Evolutionary conservation across 2,888 invertebrate species (phyloP).

Genomic region (Spodoptera exigua): DNA sequence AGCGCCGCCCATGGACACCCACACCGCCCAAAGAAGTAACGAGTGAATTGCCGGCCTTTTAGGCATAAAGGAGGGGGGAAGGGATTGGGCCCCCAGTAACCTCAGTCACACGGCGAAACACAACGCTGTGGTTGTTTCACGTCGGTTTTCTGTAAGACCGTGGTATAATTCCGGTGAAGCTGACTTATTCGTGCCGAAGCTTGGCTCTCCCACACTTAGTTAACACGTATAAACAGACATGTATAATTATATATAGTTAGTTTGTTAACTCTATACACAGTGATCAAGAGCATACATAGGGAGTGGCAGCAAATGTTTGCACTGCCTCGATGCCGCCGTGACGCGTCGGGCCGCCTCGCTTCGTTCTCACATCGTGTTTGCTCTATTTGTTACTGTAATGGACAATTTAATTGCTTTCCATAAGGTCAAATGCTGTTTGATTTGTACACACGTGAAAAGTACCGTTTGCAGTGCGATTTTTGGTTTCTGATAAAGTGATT

Average conservation of each 20-base stretch:
- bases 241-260: slow-evolving; percentile 40
- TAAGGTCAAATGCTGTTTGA: slow-evolving; percentile 72
- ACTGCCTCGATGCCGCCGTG: slow-evolving; percentile 45
- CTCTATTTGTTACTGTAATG: slow-evolving; percentile 82
- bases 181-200: no score
- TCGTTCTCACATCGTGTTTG: slow-evolving; percentile 76
- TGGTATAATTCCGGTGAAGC: no score
- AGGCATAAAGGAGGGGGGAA: no score
- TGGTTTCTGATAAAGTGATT: neutral
- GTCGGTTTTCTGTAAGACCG: no score
- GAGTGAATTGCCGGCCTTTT: no score
- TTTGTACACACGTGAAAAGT: slow-evolving; percentile 53
- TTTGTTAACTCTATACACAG: slow-evolving; percentile 60
- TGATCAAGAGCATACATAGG: slow-evolving; percentile 73
- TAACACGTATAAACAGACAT: slow-evolving; percentile 43
- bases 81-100: no score
- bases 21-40: no score
- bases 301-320: slow-evolving; percentile 81
- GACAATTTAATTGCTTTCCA: slow-evolving; percentile 78
- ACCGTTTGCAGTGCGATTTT: slow-evolving; percentile 5
- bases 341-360: slow-evolving; percentile 63
- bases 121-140: no score
- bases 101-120: no score
- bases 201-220: no score
- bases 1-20: no score